phyloP scores from a whole-genome alignment of 2,113 vertebrate genomes.

The Oriolus oriolus region DNA sequence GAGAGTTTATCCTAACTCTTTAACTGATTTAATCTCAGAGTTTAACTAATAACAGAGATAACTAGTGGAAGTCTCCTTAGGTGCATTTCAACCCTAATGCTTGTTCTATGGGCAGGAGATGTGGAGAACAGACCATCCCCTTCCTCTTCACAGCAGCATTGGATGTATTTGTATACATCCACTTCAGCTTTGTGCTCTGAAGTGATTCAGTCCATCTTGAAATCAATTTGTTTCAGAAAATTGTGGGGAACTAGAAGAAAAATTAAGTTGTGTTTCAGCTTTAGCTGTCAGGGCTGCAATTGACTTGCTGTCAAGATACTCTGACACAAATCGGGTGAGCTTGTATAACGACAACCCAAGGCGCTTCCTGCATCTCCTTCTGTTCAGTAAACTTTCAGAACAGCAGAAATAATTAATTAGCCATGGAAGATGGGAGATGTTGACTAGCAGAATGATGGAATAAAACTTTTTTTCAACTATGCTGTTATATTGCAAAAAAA shows the following conservation, averaged over 20 bases:
- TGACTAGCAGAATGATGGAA: not conserved
- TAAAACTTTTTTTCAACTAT: conserved; percentile 1
- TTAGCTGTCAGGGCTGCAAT: not conserved
- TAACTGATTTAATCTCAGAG: not conserved
- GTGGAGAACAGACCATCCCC: not conserved
- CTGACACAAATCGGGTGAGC: not conserved
- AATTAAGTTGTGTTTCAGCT: not conserved
- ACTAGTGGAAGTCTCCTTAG: not conserved
- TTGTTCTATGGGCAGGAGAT: not conserved
- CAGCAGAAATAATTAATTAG: conserved; percentile 30
- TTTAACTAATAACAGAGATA: too few relatives aligned
- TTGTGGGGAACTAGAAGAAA: not conserved
- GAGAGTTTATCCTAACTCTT: not conserved
- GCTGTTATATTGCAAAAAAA: not conserved
- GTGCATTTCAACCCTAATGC: not conserved
- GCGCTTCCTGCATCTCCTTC: not conserved
- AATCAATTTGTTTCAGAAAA: not conserved
- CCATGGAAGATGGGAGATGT: not conserved
- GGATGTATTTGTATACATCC: not conserved
- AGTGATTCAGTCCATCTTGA: not conserved
- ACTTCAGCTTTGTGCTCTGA: not conserved
- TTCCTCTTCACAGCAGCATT: not conserved
- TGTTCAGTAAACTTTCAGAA: conserved; percentile 17
- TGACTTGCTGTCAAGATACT: conserved; percentile 7
- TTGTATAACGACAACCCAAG: not conserved